Evolutionary conservation across 1,140 invertebrate species (phyloP), one percentile per base, ranked within the genome.

Genomic region (Drosophila arawakana): DNA sequence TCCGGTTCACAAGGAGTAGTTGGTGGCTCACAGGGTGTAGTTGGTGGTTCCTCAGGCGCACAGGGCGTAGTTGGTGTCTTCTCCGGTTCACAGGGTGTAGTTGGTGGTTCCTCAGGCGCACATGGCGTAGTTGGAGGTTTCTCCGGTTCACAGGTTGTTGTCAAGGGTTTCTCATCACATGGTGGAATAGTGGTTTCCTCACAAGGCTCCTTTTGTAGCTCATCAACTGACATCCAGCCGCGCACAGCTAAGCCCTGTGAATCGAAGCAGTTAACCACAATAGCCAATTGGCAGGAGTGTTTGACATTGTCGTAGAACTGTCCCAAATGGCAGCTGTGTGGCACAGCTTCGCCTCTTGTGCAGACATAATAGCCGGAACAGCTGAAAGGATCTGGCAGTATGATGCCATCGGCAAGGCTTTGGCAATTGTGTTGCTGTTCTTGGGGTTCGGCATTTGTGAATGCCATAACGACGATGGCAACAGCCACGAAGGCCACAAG

Each of bases 401-500:
- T 44, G 2, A 21, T 15, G 8, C 73, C 73, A 41, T 76, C 55
- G 6, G 46, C 21, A n/a, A 52, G 46, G 7, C 13, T 66, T 6
- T 59, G 25, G n/a, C 73, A 76, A 41, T 55, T 72, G 13, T 43
- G 73, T 3, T 54, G 68, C 9, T 59, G 7, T 7, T 35, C 30
- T 15, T 8, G 46, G 37, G 44, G 50, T 9, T 67, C 52, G 35
- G 37, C 66, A 18, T 55, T 66, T 13, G 67, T 66, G 13, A 21
- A 60, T 10, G 57, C 59, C 21, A 49, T 54, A 21, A 61, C 39
- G 35, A 21, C 49, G 25, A 83, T 39, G 41, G 63, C 63, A 11
- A 61, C 44, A 25, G 71, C 76, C 69, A 73, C 66, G 35, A 82
- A 55, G 59, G 62, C 79, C 39, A 76, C 54, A 60, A 82, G 44